Evolutionary conservation across 2,113 vertebrate genomes (phyloP), one percentile per base, ranked within the genome.

Genomic region (Hemiprocne comata): DNA sequence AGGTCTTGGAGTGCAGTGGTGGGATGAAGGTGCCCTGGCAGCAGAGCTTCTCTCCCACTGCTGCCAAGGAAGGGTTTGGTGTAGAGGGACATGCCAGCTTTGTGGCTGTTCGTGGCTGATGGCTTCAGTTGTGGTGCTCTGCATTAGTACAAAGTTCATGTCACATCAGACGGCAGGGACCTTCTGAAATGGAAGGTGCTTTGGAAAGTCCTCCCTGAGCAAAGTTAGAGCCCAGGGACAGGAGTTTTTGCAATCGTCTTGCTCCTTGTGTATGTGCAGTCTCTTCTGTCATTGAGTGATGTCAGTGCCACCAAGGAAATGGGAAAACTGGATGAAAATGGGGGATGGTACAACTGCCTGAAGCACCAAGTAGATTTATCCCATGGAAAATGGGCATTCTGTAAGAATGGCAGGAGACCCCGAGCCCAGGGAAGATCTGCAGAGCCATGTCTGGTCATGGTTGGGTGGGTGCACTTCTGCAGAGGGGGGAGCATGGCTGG

Each of bases 381-480:
- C 81, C 24, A 51, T 67, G 60, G 74, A 24, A 70, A 58, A 33
- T 5, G 11, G 11, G 7, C 28, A 1, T 44, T 21, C 7, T 20
- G 50, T 61, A 40, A 21, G 24, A 72, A 13, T 2, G 48, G 46
- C 36, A 25, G 50, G 53, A 87, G 74, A 62, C 7, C 36, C 29
- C 6, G 2, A 65, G 34, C 40, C n/a, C 48, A 18, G 34, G 36
- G 55, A 17, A 36, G 21, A 34, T 23, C 17, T 67, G 31, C 65
- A 62, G 64, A 17, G 44, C 42, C 0, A 0, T 33, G 6, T 42
- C 61, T 66, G 54, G n/a, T 13, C 46, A 9, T 33, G 34, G 4
- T 66, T 13, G 6, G 0, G 0, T 13, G 53, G n/a, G 17, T 40
- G 72, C 48, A 24, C 33, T 44, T 16, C 87, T 80, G 86, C 80